Evolutionary conservation across 2,113 vertebrate species (phyloP).

Genomic region (Python bivittatus): DNA sequence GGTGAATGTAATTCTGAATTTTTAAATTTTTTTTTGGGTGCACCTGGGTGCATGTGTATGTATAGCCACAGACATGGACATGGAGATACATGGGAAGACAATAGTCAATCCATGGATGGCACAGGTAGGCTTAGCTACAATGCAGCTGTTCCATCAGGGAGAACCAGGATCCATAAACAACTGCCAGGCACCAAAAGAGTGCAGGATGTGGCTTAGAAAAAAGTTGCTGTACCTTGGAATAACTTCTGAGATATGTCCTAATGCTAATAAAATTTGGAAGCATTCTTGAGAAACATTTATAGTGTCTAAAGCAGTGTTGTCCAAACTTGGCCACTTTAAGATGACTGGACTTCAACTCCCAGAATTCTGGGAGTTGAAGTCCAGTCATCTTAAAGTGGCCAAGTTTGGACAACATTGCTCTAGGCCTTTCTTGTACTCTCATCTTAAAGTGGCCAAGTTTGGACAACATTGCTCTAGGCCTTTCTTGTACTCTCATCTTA

Average conservation of each 20-base stretch:
- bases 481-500: no score
- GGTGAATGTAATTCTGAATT: slow-evolving; percentile 1
- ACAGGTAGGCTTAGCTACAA: slow-evolving; percentile 3
- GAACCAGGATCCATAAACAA: not conserved
- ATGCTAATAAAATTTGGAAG: not conserved
- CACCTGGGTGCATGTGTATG: not conserved
- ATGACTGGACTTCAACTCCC: no score
- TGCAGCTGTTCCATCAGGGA: no score
- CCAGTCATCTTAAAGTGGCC: no score
- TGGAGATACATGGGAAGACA: not conserved
- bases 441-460: no score
- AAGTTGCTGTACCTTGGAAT: not conserved
- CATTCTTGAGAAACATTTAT: not conserved
- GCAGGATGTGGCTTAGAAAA: not conserved
- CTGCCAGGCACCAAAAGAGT: not conserved
- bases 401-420: no score
- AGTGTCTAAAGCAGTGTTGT: no score
- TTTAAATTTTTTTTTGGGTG: not conserved
- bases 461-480: no score
- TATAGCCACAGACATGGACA: not conserved
- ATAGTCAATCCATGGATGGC: not conserved
- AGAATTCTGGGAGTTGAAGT: no score
- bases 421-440: no score
- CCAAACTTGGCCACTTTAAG: no score
- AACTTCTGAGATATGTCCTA: not conserved